Percentiles rank a stretch among this genome's conserved stretches.
phyloP scores from a whole-genome alignment of 2,113 vertebrate species.

The Pangasianodon hypophthalmus region DNA sequence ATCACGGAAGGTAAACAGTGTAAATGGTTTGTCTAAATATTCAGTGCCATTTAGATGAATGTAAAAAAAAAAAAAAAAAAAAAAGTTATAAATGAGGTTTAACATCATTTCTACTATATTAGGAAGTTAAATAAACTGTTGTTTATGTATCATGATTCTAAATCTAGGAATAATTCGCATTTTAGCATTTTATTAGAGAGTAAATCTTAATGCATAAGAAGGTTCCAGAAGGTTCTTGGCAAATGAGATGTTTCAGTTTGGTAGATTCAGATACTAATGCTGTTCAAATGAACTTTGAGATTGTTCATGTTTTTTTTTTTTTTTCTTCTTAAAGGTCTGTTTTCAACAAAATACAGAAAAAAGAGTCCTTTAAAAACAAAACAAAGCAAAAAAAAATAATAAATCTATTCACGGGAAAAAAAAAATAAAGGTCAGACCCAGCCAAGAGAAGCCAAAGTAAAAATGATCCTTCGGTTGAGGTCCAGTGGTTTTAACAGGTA shows the following conservation, averaged over 20 bases:
- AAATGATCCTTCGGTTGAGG: slow-evolving; percentile 33
- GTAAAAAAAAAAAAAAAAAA: neutral
- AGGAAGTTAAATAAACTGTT: neutral
- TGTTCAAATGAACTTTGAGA: neutral
- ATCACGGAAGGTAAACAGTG: neutral
- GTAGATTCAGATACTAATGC: neutral
- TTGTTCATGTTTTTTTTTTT: neutral
- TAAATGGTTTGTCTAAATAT: slow-evolving; percentile 17
- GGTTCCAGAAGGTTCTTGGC: slow-evolving; percentile 7
- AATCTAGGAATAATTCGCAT: neutral
- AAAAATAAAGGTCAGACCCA: slow-evolving; percentile 18
- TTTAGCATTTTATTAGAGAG: neutral
- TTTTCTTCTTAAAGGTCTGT: neutral
- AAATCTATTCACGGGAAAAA: neutral
- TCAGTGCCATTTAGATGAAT: slow-evolving; percentile 3
- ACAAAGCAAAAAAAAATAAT: neutral
- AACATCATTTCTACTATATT: slow-evolving; percentile 15
- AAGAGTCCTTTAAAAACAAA: slow-evolving; percentile 4
- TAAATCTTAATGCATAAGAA: slow-evolving; percentile 20
- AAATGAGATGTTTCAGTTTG: slow-evolving; percentile 19
- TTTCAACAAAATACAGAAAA: neutral
- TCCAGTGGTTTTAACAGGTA: slow-evolving; percentile 39
- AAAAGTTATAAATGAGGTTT: neutral
- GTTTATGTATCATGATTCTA: slow-evolving; percentile 13
- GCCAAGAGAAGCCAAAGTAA: slow-evolving; percentile 25